Evolutionary conservation across 1,140 invertebrate species (phyloP).

Genomic region (Papilio dardanus): DNA sequence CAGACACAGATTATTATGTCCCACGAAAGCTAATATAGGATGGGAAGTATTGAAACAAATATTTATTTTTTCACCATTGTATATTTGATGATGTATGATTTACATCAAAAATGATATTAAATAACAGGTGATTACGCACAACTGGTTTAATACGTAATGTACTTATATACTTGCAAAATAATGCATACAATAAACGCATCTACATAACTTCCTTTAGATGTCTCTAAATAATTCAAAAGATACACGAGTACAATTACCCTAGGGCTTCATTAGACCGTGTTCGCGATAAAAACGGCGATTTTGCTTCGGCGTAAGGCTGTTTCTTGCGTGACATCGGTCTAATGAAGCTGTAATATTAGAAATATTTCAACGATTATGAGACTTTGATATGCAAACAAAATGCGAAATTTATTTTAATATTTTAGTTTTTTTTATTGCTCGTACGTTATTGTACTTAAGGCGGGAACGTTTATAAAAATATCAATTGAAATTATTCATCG

Average conservation of each 20-base stretch:
- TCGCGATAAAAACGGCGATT: too few relatives aligned
- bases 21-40: not conserved
- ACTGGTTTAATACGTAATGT: not conserved
- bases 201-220: not conserved
- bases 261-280: too few relatives aligned
- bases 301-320: too few relatives aligned
- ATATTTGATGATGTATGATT: not conserved
- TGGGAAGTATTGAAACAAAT: not conserved
- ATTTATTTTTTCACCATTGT: not conserved
- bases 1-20: too few relatives aligned
- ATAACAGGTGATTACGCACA: not conserved
- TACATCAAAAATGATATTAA: constrained; percentile 11
- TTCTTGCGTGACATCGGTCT: too few relatives aligned
- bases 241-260: not conserved
- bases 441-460: too few relatives aligned
- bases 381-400: not conserved
- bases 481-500: too few relatives aligned
- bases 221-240: not conserved
- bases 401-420: too few relatives aligned
- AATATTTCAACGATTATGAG: not conserved
- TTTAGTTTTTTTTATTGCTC: too few relatives aligned
- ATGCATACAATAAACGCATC: not conserved
- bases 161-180: constrained; percentile 9
- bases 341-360: too few relatives aligned
- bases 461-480: too few relatives aligned